A percentile compares a stretch with the other conserved stretches of the same genome.
These are phyloP conservation scores for Drosophila obscura DNA, from an alignment of 1,140 invertebrate species.

Conservation along the genomic window DNA sequence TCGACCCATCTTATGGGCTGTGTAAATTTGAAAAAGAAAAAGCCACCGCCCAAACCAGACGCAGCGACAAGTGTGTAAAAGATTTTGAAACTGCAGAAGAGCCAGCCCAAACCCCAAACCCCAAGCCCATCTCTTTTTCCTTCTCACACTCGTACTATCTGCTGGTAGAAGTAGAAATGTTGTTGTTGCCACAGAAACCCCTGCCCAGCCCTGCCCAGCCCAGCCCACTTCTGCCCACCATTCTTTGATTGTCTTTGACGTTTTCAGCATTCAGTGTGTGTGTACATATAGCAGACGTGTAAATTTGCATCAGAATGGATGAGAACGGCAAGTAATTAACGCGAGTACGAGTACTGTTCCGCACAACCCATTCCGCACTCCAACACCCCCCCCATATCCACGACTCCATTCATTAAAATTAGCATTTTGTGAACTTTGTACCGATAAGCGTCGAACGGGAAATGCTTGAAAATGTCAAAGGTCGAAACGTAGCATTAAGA, in stretches of 20 bases:
- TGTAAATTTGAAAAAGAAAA: conserved; percentile 50
- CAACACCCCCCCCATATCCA: background rate
- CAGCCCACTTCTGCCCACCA: background rate
- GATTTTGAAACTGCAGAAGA: conserved; percentile 33
- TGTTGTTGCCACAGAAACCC: conserved; percentile 41
- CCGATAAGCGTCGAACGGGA: too few species aligned
- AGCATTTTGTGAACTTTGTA: too few species aligned
- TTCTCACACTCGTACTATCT: conserved; percentile 32
- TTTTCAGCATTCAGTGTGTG: conserved; percentile 43
- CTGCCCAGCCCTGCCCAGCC: conserved; percentile 12
- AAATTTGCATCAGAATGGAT: conserved; percentile 59
- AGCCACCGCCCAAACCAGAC: conserved; percentile 9
- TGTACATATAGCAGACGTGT: conserved; percentile 43
- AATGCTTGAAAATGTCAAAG: background rate
- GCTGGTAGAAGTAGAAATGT: conserved; percentile 51
- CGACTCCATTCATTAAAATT: too few species aligned
- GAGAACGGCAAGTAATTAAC: conserved; percentile 57
- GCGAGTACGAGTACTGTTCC: conserved; percentile 19
- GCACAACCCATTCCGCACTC: conserved; percentile 5
- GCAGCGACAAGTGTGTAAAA: conserved; percentile 53
- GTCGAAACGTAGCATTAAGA: too few species aligned
- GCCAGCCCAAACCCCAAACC: too few species aligned
- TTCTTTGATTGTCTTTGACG: conserved; percentile 42
- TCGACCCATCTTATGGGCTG: conserved; percentile 36
- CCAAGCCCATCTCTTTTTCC: too few species aligned